phyloP scores from a whole-genome alignment of 2,888 invertebrate species.

The Deilephila porcellus region DNA sequence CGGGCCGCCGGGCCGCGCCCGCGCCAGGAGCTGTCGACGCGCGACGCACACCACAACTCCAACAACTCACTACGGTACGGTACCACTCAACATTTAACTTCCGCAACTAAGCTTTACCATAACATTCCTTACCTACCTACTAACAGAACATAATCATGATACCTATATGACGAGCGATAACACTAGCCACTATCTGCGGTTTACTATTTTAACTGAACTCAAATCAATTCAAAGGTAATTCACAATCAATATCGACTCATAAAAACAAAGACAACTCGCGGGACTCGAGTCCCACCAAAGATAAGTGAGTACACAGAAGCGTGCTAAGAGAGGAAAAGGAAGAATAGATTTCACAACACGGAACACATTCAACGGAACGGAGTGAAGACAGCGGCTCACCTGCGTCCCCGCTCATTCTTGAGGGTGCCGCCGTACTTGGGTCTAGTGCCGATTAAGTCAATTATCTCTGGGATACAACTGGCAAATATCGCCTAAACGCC shows the following conservation, averaged over 20 bases:
- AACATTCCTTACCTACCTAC: constrained; percentile 80
- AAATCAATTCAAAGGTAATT: constrained; percentile 80
- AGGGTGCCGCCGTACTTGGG: constrained; percentile 99
- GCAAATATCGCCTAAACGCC: constrained; percentile 99
- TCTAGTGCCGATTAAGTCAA: constrained; percentile 99
- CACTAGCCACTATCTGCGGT: constrained; percentile 84
- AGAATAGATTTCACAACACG: constrained; percentile 84
- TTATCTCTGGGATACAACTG: constrained; percentile 99
- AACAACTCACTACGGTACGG: constrained; percentile 82
- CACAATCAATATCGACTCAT: constrained; percentile 82
- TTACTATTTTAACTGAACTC: constrained; percentile 82
- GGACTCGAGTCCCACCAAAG: constrained; percentile 82
- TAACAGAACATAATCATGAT: constrained; percentile 83
- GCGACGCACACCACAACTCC: constrained; percentile 73
- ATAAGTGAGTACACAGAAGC: constrained; percentile 86
- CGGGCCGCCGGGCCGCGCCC: constrained; percentile 40
- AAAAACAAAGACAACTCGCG: constrained; percentile 81
- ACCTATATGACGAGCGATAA: constrained; percentile 84
- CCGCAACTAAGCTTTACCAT: constrained; percentile 81
- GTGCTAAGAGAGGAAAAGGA: constrained; percentile 85
- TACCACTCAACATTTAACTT: constrained; percentile 83
- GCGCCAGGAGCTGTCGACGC: constrained; percentile 70
- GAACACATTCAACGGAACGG: constrained; percentile 86
- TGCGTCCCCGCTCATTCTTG: constrained; percentile 99
- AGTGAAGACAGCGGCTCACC: constrained; percentile 93